These are phyloP conservation scores for Himalopsyche japonica DNA, from an alignment of 2,888 invertebrate genomes.

Conservation along the genomic window DNA sequence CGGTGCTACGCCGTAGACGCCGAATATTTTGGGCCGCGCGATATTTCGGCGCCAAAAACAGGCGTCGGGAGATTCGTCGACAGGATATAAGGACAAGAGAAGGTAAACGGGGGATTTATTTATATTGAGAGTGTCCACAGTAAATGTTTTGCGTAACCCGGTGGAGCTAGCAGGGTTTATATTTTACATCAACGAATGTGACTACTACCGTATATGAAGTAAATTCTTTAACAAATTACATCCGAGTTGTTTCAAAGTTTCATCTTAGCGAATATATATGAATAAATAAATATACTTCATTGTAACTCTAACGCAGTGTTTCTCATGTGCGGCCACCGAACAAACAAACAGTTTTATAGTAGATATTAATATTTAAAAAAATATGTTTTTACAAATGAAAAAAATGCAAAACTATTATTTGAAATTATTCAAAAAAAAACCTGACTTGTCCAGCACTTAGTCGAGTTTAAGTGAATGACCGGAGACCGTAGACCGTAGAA, in stretches of 20 bases:
- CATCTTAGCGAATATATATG: too few species aligned
- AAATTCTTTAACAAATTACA: not conserved
- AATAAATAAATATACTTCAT: too few species aligned
- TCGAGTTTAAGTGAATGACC: too few species aligned
- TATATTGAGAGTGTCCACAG: not conserved
- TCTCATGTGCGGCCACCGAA: too few species aligned
- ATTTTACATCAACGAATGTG: not conserved
- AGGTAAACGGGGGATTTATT: not conserved
- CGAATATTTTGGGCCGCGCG: not conserved
- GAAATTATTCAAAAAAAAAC: too few species aligned
- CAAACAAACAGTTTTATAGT: too few species aligned
- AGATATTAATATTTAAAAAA: too few species aligned
- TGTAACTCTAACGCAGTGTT: too few species aligned
- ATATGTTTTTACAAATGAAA: too few species aligned
- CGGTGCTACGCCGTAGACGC: not conserved
- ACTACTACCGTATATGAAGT: not conserved
- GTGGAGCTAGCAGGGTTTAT: not conserved
- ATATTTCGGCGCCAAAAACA: not conserved
- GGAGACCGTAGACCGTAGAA: too few species aligned
- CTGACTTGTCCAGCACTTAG: too few species aligned
- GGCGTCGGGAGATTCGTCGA: not conserved
- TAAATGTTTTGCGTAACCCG: not conserved
- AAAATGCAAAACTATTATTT: too few species aligned
- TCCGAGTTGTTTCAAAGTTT: not conserved
- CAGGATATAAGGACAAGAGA: not conserved